Evolutionary conservation across 2,113 vertebrate species (phyloP).

Genomic region (Cariama cristata): DNA sequence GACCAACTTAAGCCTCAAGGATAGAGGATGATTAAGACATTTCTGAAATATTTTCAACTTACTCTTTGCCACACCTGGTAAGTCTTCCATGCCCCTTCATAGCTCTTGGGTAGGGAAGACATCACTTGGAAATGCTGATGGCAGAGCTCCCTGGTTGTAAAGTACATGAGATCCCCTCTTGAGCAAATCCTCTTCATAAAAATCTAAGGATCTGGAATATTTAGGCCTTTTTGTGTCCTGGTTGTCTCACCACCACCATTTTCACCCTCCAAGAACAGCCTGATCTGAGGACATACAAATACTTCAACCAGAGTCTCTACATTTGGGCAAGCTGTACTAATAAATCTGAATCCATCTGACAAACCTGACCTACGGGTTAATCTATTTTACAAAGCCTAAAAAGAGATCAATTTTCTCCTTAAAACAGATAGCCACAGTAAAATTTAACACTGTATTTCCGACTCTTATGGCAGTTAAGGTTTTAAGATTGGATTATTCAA

Average conservation of each 20-base stretch:
- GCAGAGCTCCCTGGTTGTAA: neutral
- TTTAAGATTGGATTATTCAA: neutral
- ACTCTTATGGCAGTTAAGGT: neutral
- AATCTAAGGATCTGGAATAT: neutral
- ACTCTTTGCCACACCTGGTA: neutral
- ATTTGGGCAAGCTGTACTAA: neutral
- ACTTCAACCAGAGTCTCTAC: neutral
- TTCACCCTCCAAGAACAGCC: neutral
- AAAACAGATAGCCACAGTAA: neutral
- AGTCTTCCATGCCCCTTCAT: neutral
- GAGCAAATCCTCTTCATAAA: neutral
- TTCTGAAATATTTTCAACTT: neutral
- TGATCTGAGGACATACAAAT: neutral
- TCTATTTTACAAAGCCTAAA: neutral
- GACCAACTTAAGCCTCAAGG: neutral
- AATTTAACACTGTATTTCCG: neutral
- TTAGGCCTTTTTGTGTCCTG: neutral
- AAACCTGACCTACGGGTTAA: neutral
- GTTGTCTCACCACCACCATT: no score
- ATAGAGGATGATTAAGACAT: neutral
- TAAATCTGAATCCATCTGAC: neutral
- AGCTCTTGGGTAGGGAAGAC: neutral
- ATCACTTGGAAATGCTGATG: neutral
- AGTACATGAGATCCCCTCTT: neutral
- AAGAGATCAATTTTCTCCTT: neutral